phyloP scores from a whole-genome alignment of 2,113 vertebrate species.

The Syngnathoides biaculeatus region DNA sequence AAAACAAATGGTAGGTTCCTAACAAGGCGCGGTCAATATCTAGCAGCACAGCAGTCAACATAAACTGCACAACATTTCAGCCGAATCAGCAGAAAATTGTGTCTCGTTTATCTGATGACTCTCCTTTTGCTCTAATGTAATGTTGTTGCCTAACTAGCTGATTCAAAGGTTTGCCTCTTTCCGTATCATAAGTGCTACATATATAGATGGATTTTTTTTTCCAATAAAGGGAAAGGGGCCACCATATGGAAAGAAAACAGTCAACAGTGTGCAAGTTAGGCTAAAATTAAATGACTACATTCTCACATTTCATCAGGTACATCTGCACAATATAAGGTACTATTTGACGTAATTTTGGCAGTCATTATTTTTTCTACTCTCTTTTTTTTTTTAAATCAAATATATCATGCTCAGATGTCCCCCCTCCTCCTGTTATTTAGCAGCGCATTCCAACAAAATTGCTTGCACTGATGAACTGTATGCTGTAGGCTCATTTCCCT shows the following conservation, averaged over 20 bases:
- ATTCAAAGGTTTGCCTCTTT: background rate
- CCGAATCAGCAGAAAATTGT: conserved; percentile 38
- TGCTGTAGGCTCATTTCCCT: conserved; percentile 26
- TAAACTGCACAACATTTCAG: conserved; percentile 19
- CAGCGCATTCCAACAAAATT: background rate
- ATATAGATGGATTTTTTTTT: background rate
- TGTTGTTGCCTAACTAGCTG: background rate
- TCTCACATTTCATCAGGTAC: background rate
- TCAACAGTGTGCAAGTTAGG: background rate
- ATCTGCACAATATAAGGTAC: background rate
- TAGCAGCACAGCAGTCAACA: conserved; percentile 10
- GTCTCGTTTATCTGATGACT: conserved; percentile 9
- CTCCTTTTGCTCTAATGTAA: conserved; percentile 16
- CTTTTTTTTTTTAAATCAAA: background rate
- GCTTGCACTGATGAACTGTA: background rate
- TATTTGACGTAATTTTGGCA: background rate
- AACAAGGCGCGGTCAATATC: conserved; percentile 43
- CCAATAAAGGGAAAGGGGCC: background rate
- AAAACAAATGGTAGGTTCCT: conserved; percentile 18
- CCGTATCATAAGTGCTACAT: background rate
- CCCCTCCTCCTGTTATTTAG: background rate
- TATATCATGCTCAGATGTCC: background rate
- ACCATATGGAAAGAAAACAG: background rate
- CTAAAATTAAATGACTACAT: background rate
- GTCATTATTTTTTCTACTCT: background rate